Base-by-base conservation (phyloP, 1,140 invertebrate species). In the Drosophila eugracilis region DNA sequence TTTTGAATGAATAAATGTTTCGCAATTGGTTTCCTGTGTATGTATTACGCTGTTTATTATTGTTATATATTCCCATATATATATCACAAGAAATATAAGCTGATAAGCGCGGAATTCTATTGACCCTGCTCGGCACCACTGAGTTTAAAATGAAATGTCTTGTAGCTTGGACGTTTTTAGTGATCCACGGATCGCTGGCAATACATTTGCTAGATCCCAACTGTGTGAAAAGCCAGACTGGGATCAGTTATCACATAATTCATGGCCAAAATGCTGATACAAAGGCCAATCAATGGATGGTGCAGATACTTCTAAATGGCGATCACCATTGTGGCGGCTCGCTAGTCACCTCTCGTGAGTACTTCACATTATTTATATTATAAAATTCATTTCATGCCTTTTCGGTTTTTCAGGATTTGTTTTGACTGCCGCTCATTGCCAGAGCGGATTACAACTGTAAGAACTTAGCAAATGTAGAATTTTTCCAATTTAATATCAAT, bases 401-500 rank as follows among this genome's bases (percentile, higher is more conserved):
- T n/a, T n/a, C n/a, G n/a, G n/a, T 26, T 26, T 26, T 45, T 4
- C n/a, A 47, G 44, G 3, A 47, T 47, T 47, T 17, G 9, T 42
- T 5, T 5, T 41, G 17, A 12, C 37, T 19, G 37, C 39, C 2
- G 39, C 39, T 9, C 39, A 22, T 22, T 42, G 39, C 39, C 0
- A 22, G 3, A 22, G 19, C 2, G 1, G 0, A n/a, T n/a, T 2
- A 0, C 10, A 1, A 12, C 1, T 22, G 39, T 42, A 42, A n/a
- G 39, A 12, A 42, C 4, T 10, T 19, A 41, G 4, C 1, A 7
- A 15, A n/a, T n/a, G n/a, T n/a, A n/a, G n/a, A 2, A 10, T 17
- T 17, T 17, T 10, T 7, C 36, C 2, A 17, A 15, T 7, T 9
- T 7, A 9, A 19, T 21, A 0, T 12, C 4, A 5, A 19, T 17